Conservation (phyloP, 1,140 invertebrate genomes). For the Zaprionus davidi region DNA sequence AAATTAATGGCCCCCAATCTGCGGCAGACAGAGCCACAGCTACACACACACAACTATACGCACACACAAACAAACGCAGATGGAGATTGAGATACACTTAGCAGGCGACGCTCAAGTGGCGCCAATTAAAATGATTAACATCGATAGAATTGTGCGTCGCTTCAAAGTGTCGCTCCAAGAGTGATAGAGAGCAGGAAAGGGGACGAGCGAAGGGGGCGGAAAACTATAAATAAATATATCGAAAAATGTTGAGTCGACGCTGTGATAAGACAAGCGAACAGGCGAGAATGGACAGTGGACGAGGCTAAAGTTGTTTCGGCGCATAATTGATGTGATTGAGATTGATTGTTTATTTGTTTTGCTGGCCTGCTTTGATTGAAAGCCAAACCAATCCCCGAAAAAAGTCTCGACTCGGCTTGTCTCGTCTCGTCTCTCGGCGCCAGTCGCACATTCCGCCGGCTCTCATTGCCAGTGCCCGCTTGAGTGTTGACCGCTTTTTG, state of each 20-base stretch:
- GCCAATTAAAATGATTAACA: slow-evolving; percentile 81
- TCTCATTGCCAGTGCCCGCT: slow-evolving; percentile 39
- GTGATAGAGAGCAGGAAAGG: slow-evolving; percentile 15
- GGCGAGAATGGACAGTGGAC: slow-evolving; percentile 9
- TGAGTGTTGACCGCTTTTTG: slow-evolving; percentile 61
- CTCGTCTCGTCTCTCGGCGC: slow-evolving; percentile 17
- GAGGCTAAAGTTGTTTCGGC: slow-evolving; percentile 60
- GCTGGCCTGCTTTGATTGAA: slow-evolving; percentile 52
- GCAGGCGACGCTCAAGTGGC: slow-evolving; percentile 66
- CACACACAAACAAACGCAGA: slow-evolving; percentile 30
- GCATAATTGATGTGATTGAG: slow-evolving; percentile 82
- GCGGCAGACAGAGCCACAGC: not conserved
- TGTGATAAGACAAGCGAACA: slow-evolving; percentile 63
- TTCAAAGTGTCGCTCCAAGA: slow-evolving; percentile 51
- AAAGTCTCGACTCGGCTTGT: not conserved
- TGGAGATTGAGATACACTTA: slow-evolving; percentile 44
- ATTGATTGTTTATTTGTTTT: slow-evolving; percentile 77
- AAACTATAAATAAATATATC: slow-evolving; percentile 4
- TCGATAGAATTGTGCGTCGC: slow-evolving; percentile 59
- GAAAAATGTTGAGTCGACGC: slow-evolving; percentile 16
- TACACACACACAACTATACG: slow-evolving; percentile 41
- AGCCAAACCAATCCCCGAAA: slow-evolving; percentile 20
- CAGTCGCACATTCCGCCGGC: slow-evolving; percentile 31
- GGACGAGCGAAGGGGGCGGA: not conserved
- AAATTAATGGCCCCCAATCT: slow-evolving; percentile 72